Base-by-base conservation (phyloP, 2,797 vertebrate genomes). In the Acipenser transmontanus region DNA sequence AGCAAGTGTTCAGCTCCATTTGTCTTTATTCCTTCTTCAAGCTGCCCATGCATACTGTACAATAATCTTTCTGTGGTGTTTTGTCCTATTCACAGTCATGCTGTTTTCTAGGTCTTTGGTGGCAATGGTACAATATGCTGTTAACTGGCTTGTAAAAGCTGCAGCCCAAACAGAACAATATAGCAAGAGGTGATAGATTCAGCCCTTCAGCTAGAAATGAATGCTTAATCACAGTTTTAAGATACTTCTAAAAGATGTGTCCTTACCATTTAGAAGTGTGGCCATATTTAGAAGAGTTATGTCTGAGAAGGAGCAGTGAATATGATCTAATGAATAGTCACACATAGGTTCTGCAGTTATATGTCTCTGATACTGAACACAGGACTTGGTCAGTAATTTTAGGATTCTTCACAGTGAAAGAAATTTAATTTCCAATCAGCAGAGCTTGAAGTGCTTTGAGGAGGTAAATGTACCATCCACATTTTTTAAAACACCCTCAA, bases 111-210 rank as follows among this genome's bases (percentile, higher is more conserved):
- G 54, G 11, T 10, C 54, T 12, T 10, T 57, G 13, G 54, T 7
- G 13, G 54, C 54, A 12, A 57, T 10, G 54, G 54, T 9, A 57
- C 11, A 17, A 17, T 34, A 34, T 34, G 66, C 51, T 72, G 75
- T 72, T 72, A 68, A 66, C 51, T 72, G 66, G 74, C 67, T 74
- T 74, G 74, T 68, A 76, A 77, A 79, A 77, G 73, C 64, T 73
- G 68, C 73, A 57, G 51, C 49, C 76, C 80, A 77, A 74, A 75
- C 75, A 70, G 69, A 76, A 69, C 1, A 11, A 70, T n/a, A 56
- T 61, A 49, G 81, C 71, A 80, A 79, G 78, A 81, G 80, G 4
- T 34, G 34, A 78, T 77, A 81, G 74, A 76, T 73, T 71, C 77
- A 17, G 12, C 17, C 10, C 57, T 57, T 50, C 20, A 50, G 20